phyloP scores from a whole-genome alignment of 2,113 vertebrate species.

The Rhinogobius similis region DNA sequence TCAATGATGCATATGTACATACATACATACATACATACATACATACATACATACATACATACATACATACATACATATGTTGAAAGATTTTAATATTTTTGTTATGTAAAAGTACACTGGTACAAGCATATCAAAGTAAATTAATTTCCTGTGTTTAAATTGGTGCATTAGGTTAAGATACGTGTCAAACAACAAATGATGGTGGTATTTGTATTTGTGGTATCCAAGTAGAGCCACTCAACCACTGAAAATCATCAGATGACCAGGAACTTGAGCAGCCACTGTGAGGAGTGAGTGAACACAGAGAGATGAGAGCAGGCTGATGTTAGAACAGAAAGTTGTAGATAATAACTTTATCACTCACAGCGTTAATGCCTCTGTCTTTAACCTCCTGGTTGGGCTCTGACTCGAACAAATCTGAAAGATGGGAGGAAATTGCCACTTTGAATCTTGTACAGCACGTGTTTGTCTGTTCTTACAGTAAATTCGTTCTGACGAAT shows the following conservation, averaged over 20 bases:
- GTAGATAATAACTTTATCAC: slow-evolving; percentile 28
- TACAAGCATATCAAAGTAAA: not conserved
- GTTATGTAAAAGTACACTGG: not conserved
- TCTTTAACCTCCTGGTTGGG: slow-evolving; percentile 73
- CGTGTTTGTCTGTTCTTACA: not conserved
- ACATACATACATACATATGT: too few relatives aligned
- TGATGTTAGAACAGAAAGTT: slow-evolving; percentile 1
- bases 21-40: too few relatives aligned
- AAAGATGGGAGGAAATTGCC: slow-evolving; percentile 27
- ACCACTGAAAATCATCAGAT: slow-evolving; percentile 60
- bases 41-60: too few relatives aligned
- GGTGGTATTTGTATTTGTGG: not conserved
- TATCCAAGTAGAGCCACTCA: not conserved
- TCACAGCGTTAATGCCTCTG: slow-evolving; percentile 77
- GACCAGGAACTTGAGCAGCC: slow-evolving; percentile 74
- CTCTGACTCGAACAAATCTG: slow-evolving; percentile 77
- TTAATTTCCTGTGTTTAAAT: not conserved
- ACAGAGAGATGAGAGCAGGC: not conserved
- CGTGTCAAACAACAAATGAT: not conserved
- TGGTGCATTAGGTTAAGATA: not conserved
- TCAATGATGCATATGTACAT: slow-evolving; percentile 10
- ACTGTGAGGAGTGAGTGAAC: slow-evolving; percentile 53
- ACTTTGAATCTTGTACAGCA: not conserved
- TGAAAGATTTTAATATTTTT: not conserved
- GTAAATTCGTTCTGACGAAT: not conserved